A percentile compares a stretch with the other conserved stretches of the same genome.
These are phyloP conservation scores for Drosophila nasuta DNA, from an alignment of 1,140 invertebrate genomes.

Conservation along the genomic window DNA sequence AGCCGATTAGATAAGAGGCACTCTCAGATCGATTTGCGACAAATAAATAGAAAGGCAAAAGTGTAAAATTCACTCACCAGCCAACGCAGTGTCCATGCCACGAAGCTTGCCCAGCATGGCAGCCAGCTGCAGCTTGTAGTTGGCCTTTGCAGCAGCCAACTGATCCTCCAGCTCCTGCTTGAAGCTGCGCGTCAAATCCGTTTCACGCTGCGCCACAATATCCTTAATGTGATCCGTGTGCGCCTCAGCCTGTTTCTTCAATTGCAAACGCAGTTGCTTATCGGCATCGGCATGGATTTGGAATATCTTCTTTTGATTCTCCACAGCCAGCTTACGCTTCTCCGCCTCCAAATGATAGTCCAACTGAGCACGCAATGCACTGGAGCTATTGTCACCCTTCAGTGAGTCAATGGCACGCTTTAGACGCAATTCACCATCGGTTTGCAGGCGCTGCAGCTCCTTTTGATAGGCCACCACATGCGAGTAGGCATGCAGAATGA, in stretches of 20 bases:
- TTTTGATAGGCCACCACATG: constrained; percentile 89
- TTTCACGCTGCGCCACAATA: constrained; percentile 89
- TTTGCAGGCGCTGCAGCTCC: constrained; percentile 89
- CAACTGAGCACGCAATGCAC: constrained; percentile 85
- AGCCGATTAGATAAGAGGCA: not conserved
- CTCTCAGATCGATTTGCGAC: constrained; percentile 1
- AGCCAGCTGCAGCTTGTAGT: constrained; percentile 92
- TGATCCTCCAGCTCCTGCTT: constrained; percentile 89
- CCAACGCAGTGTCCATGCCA: constrained; percentile 94
- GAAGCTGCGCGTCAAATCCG: constrained; percentile 88
- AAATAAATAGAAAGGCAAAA: not conserved
- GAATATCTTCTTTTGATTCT: constrained; percentile 87
- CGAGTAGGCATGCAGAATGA: constrained; percentile 88
- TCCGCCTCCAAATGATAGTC: constrained; percentile 86
- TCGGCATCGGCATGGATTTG: constrained; percentile 89
- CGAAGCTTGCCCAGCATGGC: constrained; percentile 92
- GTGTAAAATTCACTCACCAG: constrained; percentile 87
- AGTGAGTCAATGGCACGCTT: constrained; percentile 87
- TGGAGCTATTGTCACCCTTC: constrained; percentile 84
- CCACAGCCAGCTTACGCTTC: constrained; percentile 85
- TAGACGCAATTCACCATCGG: constrained; percentile 87
- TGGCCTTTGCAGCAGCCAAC: constrained; percentile 88
- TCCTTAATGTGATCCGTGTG: constrained; percentile 93
- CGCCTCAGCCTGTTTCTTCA: constrained; percentile 92
- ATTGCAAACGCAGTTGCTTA: constrained; percentile 90